Base-by-base conservation (phyloP, 2,113 vertebrate genomes). In the Clarias gariepinus region DNA sequence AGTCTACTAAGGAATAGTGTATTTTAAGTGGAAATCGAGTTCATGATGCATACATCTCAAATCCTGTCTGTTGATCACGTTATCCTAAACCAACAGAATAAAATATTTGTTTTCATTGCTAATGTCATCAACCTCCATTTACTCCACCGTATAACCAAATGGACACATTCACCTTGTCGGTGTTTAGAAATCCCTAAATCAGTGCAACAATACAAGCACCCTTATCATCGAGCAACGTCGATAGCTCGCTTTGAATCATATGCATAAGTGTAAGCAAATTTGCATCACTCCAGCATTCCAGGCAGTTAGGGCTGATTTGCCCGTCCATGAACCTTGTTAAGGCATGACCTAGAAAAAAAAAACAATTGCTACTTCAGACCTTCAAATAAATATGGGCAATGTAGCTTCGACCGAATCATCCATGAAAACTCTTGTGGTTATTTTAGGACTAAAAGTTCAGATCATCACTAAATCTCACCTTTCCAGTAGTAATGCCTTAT, bases 261-360 rank as follows among this genome's bases (percentile, higher is more conserved):
- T 85, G 61, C 60, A 66, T 36, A 53, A 77, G 84, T 28, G 21
- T 47, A 41, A 53, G 33, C 25, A 77, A 21, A 85, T 68, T 41
- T 85, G 71, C 83, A 77, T 77, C 36, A 21, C 13, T 52, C 81
- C 64, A 19, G 19, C 53, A 33, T 66, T 28, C 36, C 69, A 12
- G 28, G 83, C 69, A 61, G 53, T 53, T 61, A 28, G 25, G 57
- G 57, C 83, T 85, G 84, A 85, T 85, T 66, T 64, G 47, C 84
- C 61, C 12, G 18, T 78, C 58, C 13, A 47, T 36, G n/a, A 55
- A 36, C 74, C 74, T 79, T 3, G 4, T 64, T 64, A 79, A 53
- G n/a, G 61, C 61, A 52, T 23, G 28, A 76, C 47, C 41, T 52
- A 52, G 60, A 36, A 79, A 68, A 21, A 79, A 55, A 79, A 21